Evolutionary conservation across 2,113 vertebrate species (phyloP).

Genomic region (Heterotis niloticus): DNA sequence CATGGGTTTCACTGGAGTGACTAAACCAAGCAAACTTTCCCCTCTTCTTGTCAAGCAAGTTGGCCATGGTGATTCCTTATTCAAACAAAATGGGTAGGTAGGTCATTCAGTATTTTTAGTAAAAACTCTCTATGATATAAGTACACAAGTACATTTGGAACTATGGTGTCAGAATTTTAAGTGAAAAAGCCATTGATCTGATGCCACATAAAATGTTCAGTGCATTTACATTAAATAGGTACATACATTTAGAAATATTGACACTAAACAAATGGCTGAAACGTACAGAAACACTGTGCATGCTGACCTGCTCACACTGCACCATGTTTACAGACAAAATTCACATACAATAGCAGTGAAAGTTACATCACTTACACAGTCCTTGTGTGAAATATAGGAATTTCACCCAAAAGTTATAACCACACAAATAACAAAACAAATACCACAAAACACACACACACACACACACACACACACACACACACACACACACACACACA

Average conservation of each 20-base stretch:
- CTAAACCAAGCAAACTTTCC: constrained; percentile 77
- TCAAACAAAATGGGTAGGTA: constrained; percentile 47
- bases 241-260: not conserved
- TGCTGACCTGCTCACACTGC: constrained; percentile 6
- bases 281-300: constrained; percentile 6
- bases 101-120: constrained; percentile 60
- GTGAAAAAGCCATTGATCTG: too few relatives aligned
- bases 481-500: constrained; percentile 13
- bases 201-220: not conserved
- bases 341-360: not conserved
- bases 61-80: constrained; percentile 61
- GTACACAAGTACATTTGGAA: constrained; percentile 28
- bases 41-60: constrained; percentile 74
- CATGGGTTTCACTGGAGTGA: constrained; percentile 74
- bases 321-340: not conserved
- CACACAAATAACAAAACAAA: too few relatives aligned
- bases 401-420: too few relatives aligned
- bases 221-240: not conserved
- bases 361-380: not conserved
- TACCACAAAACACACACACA: constrained; percentile 6
- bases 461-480: not conserved
- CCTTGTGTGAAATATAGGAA: too few relatives aligned
- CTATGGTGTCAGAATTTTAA: not conserved
- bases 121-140: constrained; percentile 8
- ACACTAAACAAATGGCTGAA: not conserved